Base-by-base conservation (phyloP, 2,113 vertebrate species). In the Python bivittatus region DNA sequence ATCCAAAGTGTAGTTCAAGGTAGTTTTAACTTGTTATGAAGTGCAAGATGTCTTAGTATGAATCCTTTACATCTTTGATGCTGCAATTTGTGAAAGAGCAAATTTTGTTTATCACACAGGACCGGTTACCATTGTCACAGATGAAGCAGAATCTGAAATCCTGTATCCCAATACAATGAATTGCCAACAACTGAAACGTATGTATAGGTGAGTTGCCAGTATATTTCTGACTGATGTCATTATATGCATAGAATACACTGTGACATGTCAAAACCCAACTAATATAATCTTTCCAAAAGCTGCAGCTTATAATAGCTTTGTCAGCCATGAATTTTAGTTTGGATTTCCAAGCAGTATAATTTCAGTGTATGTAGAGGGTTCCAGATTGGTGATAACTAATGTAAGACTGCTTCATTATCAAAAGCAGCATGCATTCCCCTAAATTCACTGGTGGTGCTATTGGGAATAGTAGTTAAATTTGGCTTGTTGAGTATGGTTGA, bases 81-180 rank as follows among this genome's bases (percentile, higher is more conserved):
- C 2, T 29, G 42, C 79, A 84, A 20, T n/a, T 12, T 52, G 20
- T 85, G 56, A 42, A 54, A 52, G 29, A 84, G 10, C 57, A 20
- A 1, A 38, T 52, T 53, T 61, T 64, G 48, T 93, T 90, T 91
- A 6, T 89, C 95, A 93, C 93, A 13, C 91, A 99, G 99, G 97
- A 79, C 92, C 97, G 1, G 93, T 98, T 87, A 91, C 97, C 86
- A 99, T 99, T 93, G 93, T 98, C 90, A 99, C 99, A 1, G 97
- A 98, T 0, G 97, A 98, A 79, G 98, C 98, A 27, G 97, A 97
- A 83, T 97, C 97, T n/a, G 99, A 99, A 97, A 98, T 99, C 88
- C 97, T 99, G 33, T 99, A 99, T 95, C 99, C 99, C 90, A 99
- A 99, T 97, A 97, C 97, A 94, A 90, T 96, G 8, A 98, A 97